Percentiles rank a stretch among this genome's conserved stretches.
These are phyloP conservation scores for Drosophila tanythrix DNA, from an alignment of 2,888 invertebrate genomes.

Conservation along the genomic window DNA sequence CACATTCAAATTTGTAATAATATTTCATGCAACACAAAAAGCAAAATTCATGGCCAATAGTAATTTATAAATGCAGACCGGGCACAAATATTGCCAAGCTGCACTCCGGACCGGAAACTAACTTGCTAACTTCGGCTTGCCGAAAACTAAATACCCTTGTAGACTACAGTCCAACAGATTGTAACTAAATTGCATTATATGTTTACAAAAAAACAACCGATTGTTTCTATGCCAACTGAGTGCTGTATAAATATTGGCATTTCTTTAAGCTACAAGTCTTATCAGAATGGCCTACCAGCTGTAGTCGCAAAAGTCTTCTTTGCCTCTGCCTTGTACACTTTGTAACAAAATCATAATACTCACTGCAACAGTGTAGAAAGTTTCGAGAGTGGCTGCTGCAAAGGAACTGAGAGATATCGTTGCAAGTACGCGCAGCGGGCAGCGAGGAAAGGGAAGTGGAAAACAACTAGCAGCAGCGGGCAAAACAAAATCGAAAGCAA, in stretches of 20 bases:
- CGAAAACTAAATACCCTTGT: neutral
- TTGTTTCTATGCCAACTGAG: neutral
- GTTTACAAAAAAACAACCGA: neutral
- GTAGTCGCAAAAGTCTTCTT: neutral
- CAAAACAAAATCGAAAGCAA: constrained; percentile 78
- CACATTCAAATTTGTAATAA: constrained; percentile 71
- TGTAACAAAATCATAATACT: neutral
- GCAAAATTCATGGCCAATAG: constrained; percentile 66
- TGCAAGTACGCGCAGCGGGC: constrained; percentile 1
- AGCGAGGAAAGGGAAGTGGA: constrained; percentile 29
- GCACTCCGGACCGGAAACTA: constrained; percentile 49
- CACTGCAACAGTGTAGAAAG: neutral
- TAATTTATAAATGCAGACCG: constrained; percentile 71
- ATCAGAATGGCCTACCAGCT: neutral
- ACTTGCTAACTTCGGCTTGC: constrained; percentile 1
- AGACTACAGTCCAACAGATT: neutral
- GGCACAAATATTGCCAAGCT: constrained; percentile 35
- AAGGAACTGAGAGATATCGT: constrained; percentile 18
- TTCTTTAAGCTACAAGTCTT: neutral
- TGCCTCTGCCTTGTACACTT: neutral
- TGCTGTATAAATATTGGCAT: neutral
- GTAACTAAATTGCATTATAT: neutral
- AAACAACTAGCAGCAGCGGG: constrained; percentile 13
- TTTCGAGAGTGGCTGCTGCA: constrained; percentile 19
- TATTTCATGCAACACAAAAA: constrained; percentile 49